A percentile compares a stretch with the other conserved stretches of the same genome.
These are phyloP conservation scores for Girardinichthys multiradiatus DNA, from an alignment of 2,113 vertebrate species.

Conservation along the genomic window DNA sequence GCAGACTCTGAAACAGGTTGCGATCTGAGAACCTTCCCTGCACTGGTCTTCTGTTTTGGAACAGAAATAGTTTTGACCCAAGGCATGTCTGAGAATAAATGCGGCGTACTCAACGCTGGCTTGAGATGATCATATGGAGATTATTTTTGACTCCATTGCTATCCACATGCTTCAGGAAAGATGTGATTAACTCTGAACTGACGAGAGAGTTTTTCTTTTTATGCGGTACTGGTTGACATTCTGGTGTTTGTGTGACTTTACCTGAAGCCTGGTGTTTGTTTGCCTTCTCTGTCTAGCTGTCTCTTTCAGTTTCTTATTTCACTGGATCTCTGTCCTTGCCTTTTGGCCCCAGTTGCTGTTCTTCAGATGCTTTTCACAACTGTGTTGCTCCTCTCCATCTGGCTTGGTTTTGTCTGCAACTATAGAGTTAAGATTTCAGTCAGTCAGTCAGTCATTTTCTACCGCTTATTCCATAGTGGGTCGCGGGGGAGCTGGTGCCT, in stretches of 20 bases:
- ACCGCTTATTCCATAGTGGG: no score
- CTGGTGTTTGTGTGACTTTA: slow-evolving; percentile 28
- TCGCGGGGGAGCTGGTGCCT: no score
- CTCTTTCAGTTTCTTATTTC: neutral
- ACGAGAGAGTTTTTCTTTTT: slow-evolving; percentile 16
- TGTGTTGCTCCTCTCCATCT: slow-evolving; percentile 8
- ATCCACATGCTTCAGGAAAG: slow-evolving; percentile 24
- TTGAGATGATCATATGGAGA: slow-evolving; percentile 44
- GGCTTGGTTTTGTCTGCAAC: slow-evolving; percentile 4
- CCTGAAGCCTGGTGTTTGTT: slow-evolving; percentile 21
- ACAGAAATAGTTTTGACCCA: slow-evolving; percentile 59
- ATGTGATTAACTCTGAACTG: slow-evolving; percentile 42
- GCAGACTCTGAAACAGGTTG: slow-evolving; percentile 6
- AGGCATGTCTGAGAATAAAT: slow-evolving; percentile 37
- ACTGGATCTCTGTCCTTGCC: neutral
- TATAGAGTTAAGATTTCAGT: neutral
- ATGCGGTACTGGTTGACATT: slow-evolving; percentile 30
- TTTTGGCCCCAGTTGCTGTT: neutral
- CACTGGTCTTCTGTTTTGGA: slow-evolving; percentile 12
- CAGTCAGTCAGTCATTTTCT: no score
- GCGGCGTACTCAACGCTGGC: slow-evolving; percentile 19
- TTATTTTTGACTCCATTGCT: slow-evolving; percentile 37
- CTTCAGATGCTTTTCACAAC: slow-evolving; percentile 9
- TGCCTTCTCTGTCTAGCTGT: slow-evolving; percentile 4
- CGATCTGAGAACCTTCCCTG: slow-evolving; percentile 22